Conservation (phyloP, 2,113 vertebrate genomes). For the Dicentrarchus labrax region DNA sequence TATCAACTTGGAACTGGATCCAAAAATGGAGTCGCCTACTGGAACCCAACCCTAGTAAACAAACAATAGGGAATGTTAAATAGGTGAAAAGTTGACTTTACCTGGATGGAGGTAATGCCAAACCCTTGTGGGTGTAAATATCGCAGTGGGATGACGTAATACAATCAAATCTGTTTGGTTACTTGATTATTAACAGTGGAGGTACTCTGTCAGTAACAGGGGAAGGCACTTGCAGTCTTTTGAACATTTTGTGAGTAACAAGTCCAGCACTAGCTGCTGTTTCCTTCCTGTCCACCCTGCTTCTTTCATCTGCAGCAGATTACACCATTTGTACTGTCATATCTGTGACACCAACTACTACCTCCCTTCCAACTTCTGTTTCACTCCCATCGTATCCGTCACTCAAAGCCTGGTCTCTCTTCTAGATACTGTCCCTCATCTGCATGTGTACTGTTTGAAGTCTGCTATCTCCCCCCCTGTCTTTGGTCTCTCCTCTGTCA, state of each 20-base stretch:
- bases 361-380: slow-evolving; percentile 30
- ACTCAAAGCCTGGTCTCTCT: slow-evolving; percentile 30
- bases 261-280: slow-evolving; percentile 4
- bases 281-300: slow-evolving; percentile 25
- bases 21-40: background rate
- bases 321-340: slow-evolving; percentile 49
- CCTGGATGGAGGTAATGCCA: background rate
- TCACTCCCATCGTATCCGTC: slow-evolving; percentile 36
- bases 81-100: background rate
- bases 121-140: background rate
- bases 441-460: slow-evolving; percentile 59
- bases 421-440: slow-evolving; percentile 47
- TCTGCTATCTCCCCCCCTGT: slow-evolving; percentile 13
- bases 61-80: background rate
- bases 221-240: background rate
- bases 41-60: background rate
- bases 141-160: background rate
- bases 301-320: slow-evolving; percentile 47
- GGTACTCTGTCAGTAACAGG: background rate
- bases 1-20: background rate
- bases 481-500: slow-evolving; percentile 42
- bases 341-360: slow-evolving; percentile 36
- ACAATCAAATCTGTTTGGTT: background rate
- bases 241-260: background rate
- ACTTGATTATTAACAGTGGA: background rate